Evolutionary conservation across 2,888 invertebrate species (phyloP).

Genomic region (Lithophane semibrunnea): DNA sequence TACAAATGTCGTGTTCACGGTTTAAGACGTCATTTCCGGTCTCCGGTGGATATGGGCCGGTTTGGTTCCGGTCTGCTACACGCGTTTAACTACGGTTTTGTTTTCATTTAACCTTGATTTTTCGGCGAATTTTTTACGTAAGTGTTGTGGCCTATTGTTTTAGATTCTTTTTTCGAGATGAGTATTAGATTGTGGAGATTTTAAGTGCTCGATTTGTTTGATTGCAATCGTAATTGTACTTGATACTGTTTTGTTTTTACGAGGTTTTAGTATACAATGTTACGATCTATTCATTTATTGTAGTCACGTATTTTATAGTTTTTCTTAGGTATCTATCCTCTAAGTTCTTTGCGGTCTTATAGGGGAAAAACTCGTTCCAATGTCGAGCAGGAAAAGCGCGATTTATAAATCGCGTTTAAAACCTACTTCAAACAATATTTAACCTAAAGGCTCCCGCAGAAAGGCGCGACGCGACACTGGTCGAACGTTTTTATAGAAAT

Average conservation of each 20-base stretch:
- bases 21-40: slow-evolving; percentile 81
- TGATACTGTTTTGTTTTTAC: slow-evolving; percentile 25
- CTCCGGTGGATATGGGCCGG: slow-evolving; percentile 83
- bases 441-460: neutral
- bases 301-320: neutral
- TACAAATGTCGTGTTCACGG: slow-evolving; percentile 67
- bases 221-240: slow-evolving; percentile 37
- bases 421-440: neutral
- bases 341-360: neutral
- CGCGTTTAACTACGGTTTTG: slow-evolving; percentile 84
- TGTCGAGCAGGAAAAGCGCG: neutral
- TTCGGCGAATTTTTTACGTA: slow-evolving; percentile 74
- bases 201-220: slow-evolving; percentile 47
- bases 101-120: slow-evolving; percentile 84
- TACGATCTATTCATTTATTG: neutral
- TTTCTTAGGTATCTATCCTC: neutral
- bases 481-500: too few relatives aligned
- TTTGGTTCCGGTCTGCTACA: slow-evolving; percentile 82
- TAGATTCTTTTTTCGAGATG: slow-evolving; percentile 47
- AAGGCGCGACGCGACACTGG: too few relatives aligned
- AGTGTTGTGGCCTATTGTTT: slow-evolving; percentile 70
- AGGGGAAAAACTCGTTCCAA: neutral
- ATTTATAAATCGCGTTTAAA: neutral
- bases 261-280: slow-evolving; percentile 16
- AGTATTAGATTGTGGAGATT: slow-evolving; percentile 52